Percentiles rank a stretch among this genome's conserved stretches.
Conservation (phyloP, 2,888 invertebrate genomes). For the Athalia circularis region DNA sequence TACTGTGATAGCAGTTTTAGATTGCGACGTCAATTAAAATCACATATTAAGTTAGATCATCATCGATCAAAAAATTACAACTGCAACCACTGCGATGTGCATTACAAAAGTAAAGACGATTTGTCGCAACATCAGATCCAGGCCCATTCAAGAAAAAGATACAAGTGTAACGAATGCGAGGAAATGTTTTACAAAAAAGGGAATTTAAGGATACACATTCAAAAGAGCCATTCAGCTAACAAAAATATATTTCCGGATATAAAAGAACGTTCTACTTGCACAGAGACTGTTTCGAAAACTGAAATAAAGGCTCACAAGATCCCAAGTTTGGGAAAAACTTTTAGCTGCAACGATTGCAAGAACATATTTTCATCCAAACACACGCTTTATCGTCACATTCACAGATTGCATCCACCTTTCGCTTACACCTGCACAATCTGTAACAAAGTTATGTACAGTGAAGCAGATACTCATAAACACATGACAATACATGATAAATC, state of each 20-base stretch:
- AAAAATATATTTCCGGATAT: background rate
- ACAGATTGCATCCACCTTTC: slow-evolving; percentile 41
- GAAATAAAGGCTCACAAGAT: background rate
- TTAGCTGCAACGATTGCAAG: slow-evolving; percentile 28
- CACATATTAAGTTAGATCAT: slow-evolving; percentile 27
- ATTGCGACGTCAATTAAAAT: slow-evolving; percentile 34
- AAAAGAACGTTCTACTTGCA: background rate
- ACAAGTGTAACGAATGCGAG: slow-evolving; percentile 28
- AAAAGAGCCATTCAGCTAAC: background rate
- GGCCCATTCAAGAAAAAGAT: slow-evolving; percentile 12
- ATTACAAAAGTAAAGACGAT: slow-evolving; percentile 6
- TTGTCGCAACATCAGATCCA: slow-evolving; percentile 26
- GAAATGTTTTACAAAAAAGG: background rate
- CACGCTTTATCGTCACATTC: slow-evolving; percentile 33
- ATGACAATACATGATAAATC: slow-evolving; percentile 36
- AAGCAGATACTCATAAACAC: slow-evolving; percentile 39
- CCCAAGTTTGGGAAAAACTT: slow-evolving; percentile 12
- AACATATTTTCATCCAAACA: slow-evolving; percentile 27
- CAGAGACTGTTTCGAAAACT: background rate
- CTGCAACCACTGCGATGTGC: slow-evolving; percentile 18
- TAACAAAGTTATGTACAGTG: slow-evolving; percentile 36
- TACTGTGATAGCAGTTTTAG: slow-evolving; percentile 33
- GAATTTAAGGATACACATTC: slow-evolving; percentile 7
- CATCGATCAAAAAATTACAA: slow-evolving; percentile 8
- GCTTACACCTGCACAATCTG: slow-evolving; percentile 40